Conservation (phyloP, 64 coral and sea anemone genomes). For the Dendrophyllia cribrosa region DNA sequence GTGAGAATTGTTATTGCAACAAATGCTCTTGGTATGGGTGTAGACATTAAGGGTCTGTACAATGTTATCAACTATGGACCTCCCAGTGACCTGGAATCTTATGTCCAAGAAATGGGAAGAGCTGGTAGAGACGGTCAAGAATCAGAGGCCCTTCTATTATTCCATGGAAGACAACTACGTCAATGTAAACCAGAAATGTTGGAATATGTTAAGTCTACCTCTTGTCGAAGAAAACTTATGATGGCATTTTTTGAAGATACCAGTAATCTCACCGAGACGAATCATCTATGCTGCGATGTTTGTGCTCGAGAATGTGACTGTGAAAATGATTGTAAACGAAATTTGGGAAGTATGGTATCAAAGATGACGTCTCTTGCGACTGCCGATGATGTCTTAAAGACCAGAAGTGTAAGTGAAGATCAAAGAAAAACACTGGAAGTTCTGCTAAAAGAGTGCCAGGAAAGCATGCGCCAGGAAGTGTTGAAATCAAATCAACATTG, state of each 20-base stretch:
- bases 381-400: not conserved
- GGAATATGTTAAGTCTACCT: not conserved
- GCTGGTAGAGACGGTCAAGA: constrained; percentile 54
- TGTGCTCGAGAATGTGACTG: constrained; percentile 22
- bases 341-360: not conserved
- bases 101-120: constrained; percentile 49
- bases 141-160: not conserved
- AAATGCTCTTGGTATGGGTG: constrained; percentile 46
- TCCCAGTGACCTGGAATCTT: constrained; percentile 33
- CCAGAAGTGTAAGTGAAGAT: constrained; percentile 3
- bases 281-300: constrained; percentile 48
- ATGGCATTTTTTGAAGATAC: not conserved
- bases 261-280: not conserved
- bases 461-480: not conserved
- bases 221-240: not conserved
- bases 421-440: not conserved
- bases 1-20: constrained; percentile 28
- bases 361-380: not conserved
- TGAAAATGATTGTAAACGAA: not conserved
- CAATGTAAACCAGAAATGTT: constrained; percentile 43
- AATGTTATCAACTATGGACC: constrained; percentile 40
- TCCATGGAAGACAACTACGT: constrained; percentile 20
- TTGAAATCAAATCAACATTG: not conserved
- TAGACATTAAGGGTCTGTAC: constrained; percentile 41
- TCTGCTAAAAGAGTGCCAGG: not conserved